Conservation (phyloP, 64 coral and sea anemone genomes). For the Porites australiensis region DNA sequence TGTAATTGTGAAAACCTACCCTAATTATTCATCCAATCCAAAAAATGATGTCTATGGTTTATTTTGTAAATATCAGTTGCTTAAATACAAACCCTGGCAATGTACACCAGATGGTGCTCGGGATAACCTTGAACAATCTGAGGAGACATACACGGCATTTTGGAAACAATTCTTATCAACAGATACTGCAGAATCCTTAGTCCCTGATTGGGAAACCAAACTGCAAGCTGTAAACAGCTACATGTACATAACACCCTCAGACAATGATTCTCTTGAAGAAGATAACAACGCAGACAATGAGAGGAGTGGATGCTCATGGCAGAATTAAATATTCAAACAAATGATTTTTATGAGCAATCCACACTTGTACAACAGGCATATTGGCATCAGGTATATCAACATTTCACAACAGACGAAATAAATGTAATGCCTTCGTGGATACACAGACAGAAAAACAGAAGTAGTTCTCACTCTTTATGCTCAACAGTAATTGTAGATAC, state of each 20-base stretch:
- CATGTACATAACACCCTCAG: background rate
- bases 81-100: constrained; percentile 66
- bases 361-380: constrained; percentile 21
- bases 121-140: background rate
- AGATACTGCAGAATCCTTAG: background rate
- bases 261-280: background rate
- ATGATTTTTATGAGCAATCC: background rate
- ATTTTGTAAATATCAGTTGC: constrained; percentile 49
- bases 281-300: background rate
- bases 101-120: background rate
- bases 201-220: constrained; percentile 53
- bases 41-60: constrained; percentile 11
- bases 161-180: constrained; percentile 41
- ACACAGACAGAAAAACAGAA: constrained; percentile 3
- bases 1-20: constrained; percentile 24
- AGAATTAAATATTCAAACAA: constrained; percentile 21
- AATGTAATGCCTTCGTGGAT: constrained; percentile 49
- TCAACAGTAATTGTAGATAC: constrained; percentile 31
- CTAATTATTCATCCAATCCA: constrained; percentile 54
- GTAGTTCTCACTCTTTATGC: background rate
- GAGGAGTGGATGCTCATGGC: constrained; percentile 62
- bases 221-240: constrained; percentile 18
- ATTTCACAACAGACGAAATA: constrained; percentile 40
- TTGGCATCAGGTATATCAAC: constrained; percentile 21
- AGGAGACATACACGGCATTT: background rate